phyloP scores from a whole-genome alignment of 1,140 invertebrate genomes.

The Drosophila tani region DNA sequence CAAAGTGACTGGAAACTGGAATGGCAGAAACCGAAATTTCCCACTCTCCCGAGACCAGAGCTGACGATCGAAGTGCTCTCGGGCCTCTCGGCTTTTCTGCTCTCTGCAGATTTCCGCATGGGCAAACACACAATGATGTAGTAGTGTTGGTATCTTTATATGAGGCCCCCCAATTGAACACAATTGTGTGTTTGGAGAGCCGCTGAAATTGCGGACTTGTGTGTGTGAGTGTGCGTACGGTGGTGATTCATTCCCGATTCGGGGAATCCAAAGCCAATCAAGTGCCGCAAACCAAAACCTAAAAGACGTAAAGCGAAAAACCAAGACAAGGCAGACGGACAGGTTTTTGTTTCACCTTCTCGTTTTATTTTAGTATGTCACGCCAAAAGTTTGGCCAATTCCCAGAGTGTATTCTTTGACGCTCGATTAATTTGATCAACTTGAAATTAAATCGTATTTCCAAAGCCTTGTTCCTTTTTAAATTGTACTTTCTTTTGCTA shows the following conservation, averaged over 20 bases:
- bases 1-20: constrained; percentile 66
- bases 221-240: constrained; percentile 8
- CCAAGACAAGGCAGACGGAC: constrained; percentile 50
- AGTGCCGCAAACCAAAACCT: constrained; percentile 47
- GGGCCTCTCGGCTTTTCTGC: constrained; percentile 13
- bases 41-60: constrained; percentile 12
- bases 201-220: constrained; percentile 23
- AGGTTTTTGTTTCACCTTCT: constrained; percentile 51
- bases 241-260: constrained; percentile 66
- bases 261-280: constrained; percentile 76
- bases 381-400: constrained; percentile 28
- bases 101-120: constrained; percentile 63
- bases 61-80: neutral
- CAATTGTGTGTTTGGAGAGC: constrained; percentile 27
- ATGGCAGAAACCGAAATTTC: constrained; percentile 10
- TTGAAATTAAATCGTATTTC: neutral
- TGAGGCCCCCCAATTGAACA: constrained; percentile 18
- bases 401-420: constrained; percentile 2
- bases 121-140: constrained; percentile 9
- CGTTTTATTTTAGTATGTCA: constrained; percentile 24
- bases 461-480: no score
- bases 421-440: neutral
- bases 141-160: neutral
- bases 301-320: constrained; percentile 26
- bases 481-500: no score